These are phyloP conservation scores for Physocephala rufipes DNA, from an alignment of 2,888 invertebrate genomes.

Conservation along the genomic window DNA sequence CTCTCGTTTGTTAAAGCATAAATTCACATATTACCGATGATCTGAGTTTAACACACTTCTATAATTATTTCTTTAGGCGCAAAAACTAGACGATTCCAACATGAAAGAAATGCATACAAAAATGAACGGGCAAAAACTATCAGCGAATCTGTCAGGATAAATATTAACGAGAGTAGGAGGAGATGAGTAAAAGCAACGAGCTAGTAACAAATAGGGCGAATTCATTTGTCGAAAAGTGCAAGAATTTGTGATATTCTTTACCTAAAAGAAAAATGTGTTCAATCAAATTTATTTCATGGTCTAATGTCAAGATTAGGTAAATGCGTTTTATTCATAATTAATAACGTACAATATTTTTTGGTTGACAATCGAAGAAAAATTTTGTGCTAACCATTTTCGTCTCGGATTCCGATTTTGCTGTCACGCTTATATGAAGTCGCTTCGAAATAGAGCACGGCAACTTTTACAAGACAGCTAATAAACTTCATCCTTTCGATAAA, in stretches of 20 bases:
- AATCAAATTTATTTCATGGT: no score
- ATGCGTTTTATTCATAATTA: no score
- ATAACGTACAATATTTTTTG: no score
- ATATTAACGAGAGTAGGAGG: slow-evolving; percentile 2
- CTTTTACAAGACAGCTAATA: no score
- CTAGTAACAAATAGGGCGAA: not conserved
- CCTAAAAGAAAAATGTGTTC: not conserved
- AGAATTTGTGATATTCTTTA: not conserved
- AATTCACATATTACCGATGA: not conserved
- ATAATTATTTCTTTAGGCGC: slow-evolving; percentile 24
- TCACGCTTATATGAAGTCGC: no score
- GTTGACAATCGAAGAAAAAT: no score
- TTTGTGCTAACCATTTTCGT: no score
- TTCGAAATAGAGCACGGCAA: no score
- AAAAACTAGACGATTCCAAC: slow-evolving; percentile 28
- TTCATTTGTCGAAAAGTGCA: not conserved
- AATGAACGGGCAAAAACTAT: not conserved
- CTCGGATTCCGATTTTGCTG: no score
- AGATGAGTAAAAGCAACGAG: not conserved
- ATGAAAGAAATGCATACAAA: slow-evolving; percentile 19
- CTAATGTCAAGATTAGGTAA: no score
- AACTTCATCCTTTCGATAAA: no score
- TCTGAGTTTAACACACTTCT: slow-evolving; percentile 4
- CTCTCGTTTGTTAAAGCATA: not conserved
- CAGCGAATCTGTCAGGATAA: slow-evolving; percentile 5